Conservation (phyloP, 1,140 invertebrate genomes). For the Drosophila cardini region DNA sequence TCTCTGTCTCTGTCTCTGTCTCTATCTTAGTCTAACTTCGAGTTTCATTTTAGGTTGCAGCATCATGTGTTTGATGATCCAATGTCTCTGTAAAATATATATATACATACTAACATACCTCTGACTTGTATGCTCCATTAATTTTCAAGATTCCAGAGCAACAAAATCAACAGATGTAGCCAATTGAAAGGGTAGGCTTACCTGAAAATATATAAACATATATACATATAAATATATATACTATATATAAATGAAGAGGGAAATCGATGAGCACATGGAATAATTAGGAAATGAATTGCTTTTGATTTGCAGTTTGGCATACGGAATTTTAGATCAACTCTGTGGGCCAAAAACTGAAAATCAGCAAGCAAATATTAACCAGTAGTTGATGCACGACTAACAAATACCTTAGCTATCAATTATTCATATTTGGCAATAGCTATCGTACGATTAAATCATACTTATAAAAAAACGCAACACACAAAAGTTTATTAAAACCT, state of each 20-base stretch:
- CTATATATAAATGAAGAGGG: neutral
- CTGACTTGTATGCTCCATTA: conserved; percentile 24
- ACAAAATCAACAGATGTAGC: conserved; percentile 9
- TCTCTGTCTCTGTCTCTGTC: neutral
- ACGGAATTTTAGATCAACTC: conserved; percentile 30
- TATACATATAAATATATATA: neutral
- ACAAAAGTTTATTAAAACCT: too few species aligned
- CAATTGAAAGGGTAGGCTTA: conserved; percentile 11
- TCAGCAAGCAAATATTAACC: neutral
- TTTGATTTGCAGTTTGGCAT: conserved; percentile 17
- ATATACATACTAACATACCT: conserved; percentile 3
- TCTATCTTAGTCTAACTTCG: too few species aligned
- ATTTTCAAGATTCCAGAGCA: conserved; percentile 21
- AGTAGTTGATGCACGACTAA: neutral
- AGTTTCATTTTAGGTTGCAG: neutral
- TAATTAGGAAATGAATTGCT: conserved; percentile 48
- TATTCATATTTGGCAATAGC: neutral
- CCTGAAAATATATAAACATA: conserved; percentile 28
- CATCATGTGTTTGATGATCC: conserved; percentile 60
- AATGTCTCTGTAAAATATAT: conserved; percentile 36
- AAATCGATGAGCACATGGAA: conserved; percentile 27
- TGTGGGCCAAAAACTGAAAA: neutral
- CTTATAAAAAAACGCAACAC: too few species aligned
- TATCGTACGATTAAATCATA: too few species aligned
- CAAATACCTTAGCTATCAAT: neutral